Evolutionary conservation across 2,888 invertebrate species (phyloP).

Genomic region (Zygothrica quintamaculata): DNA sequence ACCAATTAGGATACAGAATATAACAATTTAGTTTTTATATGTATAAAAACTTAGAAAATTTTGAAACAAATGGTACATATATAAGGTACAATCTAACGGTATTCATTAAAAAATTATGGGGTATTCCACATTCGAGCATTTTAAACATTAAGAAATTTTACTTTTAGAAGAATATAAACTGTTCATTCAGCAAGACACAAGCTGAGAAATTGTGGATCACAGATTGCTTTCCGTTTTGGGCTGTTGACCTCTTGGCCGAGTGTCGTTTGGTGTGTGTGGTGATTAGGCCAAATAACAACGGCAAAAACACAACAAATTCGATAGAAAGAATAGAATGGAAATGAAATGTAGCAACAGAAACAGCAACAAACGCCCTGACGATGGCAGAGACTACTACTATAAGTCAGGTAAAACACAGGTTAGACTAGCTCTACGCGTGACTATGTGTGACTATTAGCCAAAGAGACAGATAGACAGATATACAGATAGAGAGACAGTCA

Average conservation of each 20-base stretch:
- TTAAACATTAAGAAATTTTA: background rate
- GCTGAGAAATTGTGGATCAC: background rate
- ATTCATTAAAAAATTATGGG: background rate
- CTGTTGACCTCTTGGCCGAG: constrained; percentile 55
- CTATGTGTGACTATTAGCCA: background rate
- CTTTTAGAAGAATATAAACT: constrained; percentile 2
- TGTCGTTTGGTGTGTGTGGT: constrained; percentile 11
- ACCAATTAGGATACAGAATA: no score
- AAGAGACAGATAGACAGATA: background rate
- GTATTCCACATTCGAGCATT: background rate
- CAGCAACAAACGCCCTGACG: constrained; percentile 39
- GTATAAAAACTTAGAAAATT: no score
- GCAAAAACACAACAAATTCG: constrained; percentile 1
- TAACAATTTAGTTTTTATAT: no score
- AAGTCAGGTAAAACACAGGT: background rate
- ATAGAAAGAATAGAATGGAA: constrained; percentile 17
- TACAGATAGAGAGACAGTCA: constrained; percentile 6
- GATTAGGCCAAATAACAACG: constrained; percentile 19
- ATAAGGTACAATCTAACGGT: no score
- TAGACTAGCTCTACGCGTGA: constrained; percentile 6
- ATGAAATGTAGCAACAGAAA: constrained; percentile 42
- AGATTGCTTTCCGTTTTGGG: constrained; percentile 26
- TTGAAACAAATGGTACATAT: no score
- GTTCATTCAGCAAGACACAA: constrained; percentile 3
- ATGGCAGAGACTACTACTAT: constrained; percentile 14